Evolutionary conservation across 2,797 vertebrate genomes (phyloP).

Genomic region (Odontamblyopus rebecca): DNA sequence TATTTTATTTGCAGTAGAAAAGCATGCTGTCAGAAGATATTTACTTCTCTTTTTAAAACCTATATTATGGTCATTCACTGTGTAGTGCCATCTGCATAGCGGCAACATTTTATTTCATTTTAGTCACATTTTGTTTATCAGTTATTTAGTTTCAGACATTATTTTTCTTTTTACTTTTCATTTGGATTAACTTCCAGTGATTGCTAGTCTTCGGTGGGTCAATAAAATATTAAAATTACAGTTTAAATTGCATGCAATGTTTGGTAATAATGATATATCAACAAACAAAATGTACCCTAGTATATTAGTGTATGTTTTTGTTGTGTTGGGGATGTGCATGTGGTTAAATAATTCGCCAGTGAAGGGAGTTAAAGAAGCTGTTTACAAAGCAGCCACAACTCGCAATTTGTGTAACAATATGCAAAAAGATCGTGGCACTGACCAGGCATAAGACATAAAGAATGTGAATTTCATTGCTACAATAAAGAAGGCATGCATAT

Average conservation of each 20-base stretch:
- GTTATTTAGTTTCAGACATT: no score
- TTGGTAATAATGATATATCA: background rate
- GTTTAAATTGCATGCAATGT: no score
- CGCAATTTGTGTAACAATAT: constrained; percentile 7
- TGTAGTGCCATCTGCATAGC: background rate
- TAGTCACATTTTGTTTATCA: no score
- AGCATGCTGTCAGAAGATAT: background rate
- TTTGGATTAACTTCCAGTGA: no score
- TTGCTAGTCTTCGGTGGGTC: no score
- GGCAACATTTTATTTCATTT: background rate
- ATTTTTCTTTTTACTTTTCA: no score
- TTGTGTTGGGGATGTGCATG: constrained; percentile 10
- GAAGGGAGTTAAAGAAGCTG: constrained; percentile 9
- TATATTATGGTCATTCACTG: background rate
- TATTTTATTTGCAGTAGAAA: constrained; percentile 12
- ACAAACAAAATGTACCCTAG: background rate
- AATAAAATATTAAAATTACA: no score
- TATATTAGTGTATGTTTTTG: constrained; percentile 7
- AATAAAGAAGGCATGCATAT: background rate
- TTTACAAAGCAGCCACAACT: constrained; percentile 29
- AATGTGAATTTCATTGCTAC: constrained; percentile 19
- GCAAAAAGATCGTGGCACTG: constrained; percentile 21
- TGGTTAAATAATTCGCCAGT: constrained; percentile 54
- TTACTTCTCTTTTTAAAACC: background rate
- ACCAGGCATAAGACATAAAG: background rate